Evolutionary conservation across 1,140 invertebrate genomes (phyloP), one percentile per base, ranked within the genome.

Genomic region (Thaumetopoea pityocampa): DNA sequence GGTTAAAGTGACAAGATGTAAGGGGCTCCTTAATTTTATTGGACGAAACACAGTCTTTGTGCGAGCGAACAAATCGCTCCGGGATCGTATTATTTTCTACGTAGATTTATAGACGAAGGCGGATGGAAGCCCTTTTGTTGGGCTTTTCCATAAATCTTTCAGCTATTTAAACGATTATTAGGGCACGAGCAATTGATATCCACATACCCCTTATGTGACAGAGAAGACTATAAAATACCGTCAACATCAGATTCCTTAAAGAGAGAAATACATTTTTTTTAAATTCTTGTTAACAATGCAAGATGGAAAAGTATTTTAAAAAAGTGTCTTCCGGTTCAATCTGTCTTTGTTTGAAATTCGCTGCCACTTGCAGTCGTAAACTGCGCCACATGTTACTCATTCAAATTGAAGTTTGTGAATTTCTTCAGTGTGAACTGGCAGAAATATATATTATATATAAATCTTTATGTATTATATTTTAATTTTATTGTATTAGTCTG

Each of bases 31-130:
- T 58, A 55, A 66, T 62, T 65, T 70, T 71, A 71, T 64, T 65
- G 52, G 58, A 68, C 52, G 51, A 62, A 63, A 67, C 60, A 56
- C 43, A 62, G 56, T 68, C 61, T 67, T 64, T 72, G 58, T 68
- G 44, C 60, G 53, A 54, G 41, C 52, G 67, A 69, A 76, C 74
- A 73, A 69, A 79, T 79, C 62, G 66, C 58, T 45, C 24, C 28
- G 70, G 67, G 66, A 71, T 73, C 58, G 65, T 73, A 79, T 74
- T 79, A 79, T 76, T 76, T 74, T 60, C 54, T 67, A 61, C 60
- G 65, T 69, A 79, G 74, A 79, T 79, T 79, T 79, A 79, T 79
- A 53, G 67, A 56, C 58, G 57, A 57, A 58, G 61, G 54, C 55
- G 63, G 65, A 65, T 66, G 55, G 63, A 56, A 45, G 55, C 46